Evolutionary conservation across 2,888 invertebrate genomes (phyloP).

Genomic region (Drosophila vallismaia): DNA sequence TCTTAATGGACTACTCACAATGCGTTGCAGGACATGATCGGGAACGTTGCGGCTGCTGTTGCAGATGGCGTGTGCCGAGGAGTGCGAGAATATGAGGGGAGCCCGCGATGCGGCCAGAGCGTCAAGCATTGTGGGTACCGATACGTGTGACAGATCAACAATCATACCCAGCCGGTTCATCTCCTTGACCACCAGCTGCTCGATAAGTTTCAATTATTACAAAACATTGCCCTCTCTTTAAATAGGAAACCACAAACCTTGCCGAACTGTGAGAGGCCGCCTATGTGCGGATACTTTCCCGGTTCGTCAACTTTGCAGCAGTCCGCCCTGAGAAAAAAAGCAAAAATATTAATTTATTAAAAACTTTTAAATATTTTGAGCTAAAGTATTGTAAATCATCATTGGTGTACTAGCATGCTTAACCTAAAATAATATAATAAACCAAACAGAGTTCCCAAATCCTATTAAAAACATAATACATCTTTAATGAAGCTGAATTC

Average conservation of each 20-base stretch:
- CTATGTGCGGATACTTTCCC: slow-evolving; percentile 86
- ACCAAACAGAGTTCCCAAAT: not conserved
- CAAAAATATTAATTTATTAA: not conserved
- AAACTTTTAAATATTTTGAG: not conserved
- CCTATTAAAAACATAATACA: not conserved
- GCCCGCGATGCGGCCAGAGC: slow-evolving; percentile 90
- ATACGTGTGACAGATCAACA: slow-evolving; percentile 93
- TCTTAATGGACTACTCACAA: slow-evolving; percentile 84
- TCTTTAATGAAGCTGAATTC: not conserved
- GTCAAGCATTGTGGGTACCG: slow-evolving; percentile 91
- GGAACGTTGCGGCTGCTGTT: slow-evolving; percentile 92
- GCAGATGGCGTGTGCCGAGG: slow-evolving; percentile 92
- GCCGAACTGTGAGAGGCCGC: slow-evolving; percentile 87
- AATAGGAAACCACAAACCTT: slow-evolving; percentile 83
- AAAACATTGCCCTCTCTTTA: not conserved
- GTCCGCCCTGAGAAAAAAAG: slow-evolving; percentile 85
- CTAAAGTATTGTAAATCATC: too few relatives aligned
- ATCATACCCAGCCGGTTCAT: slow-evolving; percentile 96
- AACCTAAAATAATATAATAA: too few relatives aligned
- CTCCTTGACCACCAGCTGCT: slow-evolving; percentile 91
- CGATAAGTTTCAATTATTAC: not conserved
- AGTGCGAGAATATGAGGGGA: slow-evolving; percentile 94
- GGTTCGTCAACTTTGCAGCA: slow-evolving; percentile 87
- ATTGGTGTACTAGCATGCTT: too few relatives aligned
- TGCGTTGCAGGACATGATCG: slow-evolving; percentile 89